Base-by-base conservation (phyloP, 1,140 invertebrate species). In the Musca domestica region DNA sequence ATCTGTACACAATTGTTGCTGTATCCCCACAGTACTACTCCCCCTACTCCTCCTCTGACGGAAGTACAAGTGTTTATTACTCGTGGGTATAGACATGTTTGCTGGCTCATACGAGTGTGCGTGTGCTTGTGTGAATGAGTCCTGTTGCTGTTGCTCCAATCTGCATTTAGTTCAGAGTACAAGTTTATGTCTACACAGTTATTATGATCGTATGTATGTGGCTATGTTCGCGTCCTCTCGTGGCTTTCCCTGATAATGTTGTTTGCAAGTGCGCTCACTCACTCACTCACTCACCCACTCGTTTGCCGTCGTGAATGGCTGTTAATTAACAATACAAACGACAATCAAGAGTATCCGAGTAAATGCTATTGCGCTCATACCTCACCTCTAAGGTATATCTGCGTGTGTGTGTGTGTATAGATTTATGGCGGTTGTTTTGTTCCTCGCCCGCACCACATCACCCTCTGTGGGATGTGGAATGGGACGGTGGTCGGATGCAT, bases 161-260 rank as follows among this genome's bases (percentile, higher is more conserved):
- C 6, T 41, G 34, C 34, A 41, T 41, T 41, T 41, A 9, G 34
- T 41, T 41, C 34, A 41, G 34, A 41, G 5, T 41, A 41, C 34
- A 41, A 41, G 34, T 41, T 41, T 41, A 41, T 41, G 34, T 41
- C 34, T 9, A 41, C 34, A 5, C 34, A 41, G 34, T 41, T 41
- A 7, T 41, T 41, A 12, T 41, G 34, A 41, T 41, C 34, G 12
- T 5, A 12, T 41, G 10, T 41, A 41, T 41, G 34, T 41, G 27
- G 27, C 27, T 30, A 30, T 30, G 27, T 30, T 30, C 27, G 54
- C 27, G 15, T 51, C 56, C 17, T 19, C 56, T 61, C 56, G 27
- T 34, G 56, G 56, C 27, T n/a, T 61, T 61, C 14, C 56, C 56
- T 34, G 56, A 61, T 61, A 61, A 61, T 61, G 34, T 34, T 61